These are phyloP conservation scores for Agrypnia vestita DNA, from an alignment of 1,140 invertebrate species.

Conservation along the genomic window DNA sequence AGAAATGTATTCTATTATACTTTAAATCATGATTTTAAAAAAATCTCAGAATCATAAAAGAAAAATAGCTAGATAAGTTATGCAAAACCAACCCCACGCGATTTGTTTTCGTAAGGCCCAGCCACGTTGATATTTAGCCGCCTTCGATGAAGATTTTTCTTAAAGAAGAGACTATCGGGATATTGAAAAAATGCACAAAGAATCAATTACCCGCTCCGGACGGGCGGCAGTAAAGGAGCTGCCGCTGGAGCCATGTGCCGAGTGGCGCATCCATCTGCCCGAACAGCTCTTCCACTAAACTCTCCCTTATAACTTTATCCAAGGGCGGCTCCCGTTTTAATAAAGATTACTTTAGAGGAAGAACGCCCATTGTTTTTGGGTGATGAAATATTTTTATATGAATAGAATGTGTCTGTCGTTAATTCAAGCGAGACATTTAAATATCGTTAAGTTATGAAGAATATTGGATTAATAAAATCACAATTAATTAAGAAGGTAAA, in stretches of 20 bases:
- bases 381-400: slow-evolving; percentile 13
- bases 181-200: slow-evolving; percentile 45
- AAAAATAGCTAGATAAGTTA: no score
- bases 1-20: no score
- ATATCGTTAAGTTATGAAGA: slow-evolving; percentile 4
- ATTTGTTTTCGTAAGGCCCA: no score
- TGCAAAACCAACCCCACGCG: no score
- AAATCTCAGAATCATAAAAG: no score
- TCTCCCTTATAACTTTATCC: slow-evolving; percentile 36
- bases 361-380: slow-evolving; percentile 13
- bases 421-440: neutral
- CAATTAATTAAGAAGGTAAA: neutral
- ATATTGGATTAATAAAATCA: neutral
- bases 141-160: slow-evolving; percentile 2
- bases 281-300: slow-evolving; percentile 2
- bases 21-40: no score
- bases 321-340: slow-evolving; percentile 19
- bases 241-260: neutral
- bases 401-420: neutral
- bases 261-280: neutral
- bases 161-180: neutral
- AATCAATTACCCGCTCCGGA: slow-evolving; percentile 50
- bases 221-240: neutral
- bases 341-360: slow-evolving; percentile 31
- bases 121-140: neutral